Conservation (phyloP, 2,113 vertebrate genomes). For the Bufo bufo region DNA sequence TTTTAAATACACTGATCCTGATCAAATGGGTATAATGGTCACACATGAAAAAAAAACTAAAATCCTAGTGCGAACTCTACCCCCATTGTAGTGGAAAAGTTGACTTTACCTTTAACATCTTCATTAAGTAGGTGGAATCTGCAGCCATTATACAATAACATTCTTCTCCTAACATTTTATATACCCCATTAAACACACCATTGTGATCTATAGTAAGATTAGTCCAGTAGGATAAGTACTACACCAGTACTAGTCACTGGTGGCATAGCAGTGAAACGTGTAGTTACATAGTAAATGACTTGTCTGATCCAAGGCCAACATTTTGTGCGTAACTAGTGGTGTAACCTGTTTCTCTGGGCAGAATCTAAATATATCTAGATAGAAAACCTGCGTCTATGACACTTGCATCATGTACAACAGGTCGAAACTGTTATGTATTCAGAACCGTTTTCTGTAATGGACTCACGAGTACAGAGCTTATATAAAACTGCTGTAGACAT, state of each 20-base stretch:
- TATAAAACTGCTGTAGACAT: neutral
- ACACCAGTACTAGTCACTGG: constrained; percentile 5
- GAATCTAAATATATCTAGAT: constrained; percentile 27
- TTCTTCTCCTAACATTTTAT: neutral
- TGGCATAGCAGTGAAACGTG: constrained; percentile 8
- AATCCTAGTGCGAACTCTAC: neutral
- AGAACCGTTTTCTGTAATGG: constrained; percentile 7
- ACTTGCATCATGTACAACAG: constrained; percentile 11
- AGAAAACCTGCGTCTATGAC: constrained; percentile 3
- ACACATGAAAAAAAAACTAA: neutral
- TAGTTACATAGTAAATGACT: constrained; percentile 37
- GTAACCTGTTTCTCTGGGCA: constrained; percentile 42
- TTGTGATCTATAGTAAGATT: neutral
- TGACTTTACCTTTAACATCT: neutral
- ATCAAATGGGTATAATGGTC: neutral
- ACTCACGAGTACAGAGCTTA: neutral
- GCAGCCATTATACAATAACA: neutral
- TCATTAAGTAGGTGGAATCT: neutral
- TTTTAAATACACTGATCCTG: neutral
- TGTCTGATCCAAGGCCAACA: constrained; percentile 28
- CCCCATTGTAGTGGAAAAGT: neutral
- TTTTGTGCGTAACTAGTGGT: constrained; percentile 36
- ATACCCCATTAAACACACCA: constrained; percentile 12
- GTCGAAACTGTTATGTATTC: neutral
- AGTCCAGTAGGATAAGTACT: neutral